phyloP scores from a whole-genome alignment of 2,113 vertebrate species.

The Myrmecobius fasciatus region DNA sequence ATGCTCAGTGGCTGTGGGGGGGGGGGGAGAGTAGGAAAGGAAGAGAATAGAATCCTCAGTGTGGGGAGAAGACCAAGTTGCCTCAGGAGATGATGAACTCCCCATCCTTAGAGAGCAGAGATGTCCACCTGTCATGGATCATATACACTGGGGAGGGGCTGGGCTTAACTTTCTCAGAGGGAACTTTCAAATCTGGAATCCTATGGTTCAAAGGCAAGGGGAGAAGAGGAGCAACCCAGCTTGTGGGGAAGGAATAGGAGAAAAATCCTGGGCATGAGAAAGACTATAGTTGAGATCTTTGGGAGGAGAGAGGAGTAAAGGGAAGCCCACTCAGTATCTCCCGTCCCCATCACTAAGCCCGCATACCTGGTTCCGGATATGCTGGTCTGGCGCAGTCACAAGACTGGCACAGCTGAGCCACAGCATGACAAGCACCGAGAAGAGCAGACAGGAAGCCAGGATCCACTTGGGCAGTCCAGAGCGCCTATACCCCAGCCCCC shows the following conservation, averaged over 20 bases:
- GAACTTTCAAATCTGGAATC: not conserved
- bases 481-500: constrained; percentile 85
- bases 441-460: constrained; percentile 94
- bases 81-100: not conserved
- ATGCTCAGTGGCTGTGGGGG: constrained; percentile 89
- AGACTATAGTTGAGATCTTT: constrained; percentile 74
- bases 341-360: too few relatives aligned
- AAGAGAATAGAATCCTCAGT: not conserved
- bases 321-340: not conserved
- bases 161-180: not conserved
- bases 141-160: not conserved
- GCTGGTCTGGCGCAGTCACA: constrained; percentile 94
- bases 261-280: not conserved
- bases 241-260: not conserved
- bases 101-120: not conserved
- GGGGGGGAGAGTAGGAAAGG: not conserved
- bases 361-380: constrained; percentile 92
- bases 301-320: not conserved
- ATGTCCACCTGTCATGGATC: not conserved
- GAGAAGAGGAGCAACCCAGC: not conserved
- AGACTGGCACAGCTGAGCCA: constrained; percentile 98
- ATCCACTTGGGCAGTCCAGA: constrained; percentile 98
- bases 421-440: constrained; percentile 97
- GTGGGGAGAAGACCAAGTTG: not conserved
- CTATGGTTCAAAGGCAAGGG: not conserved